Evolutionary conservation across 2,797 vertebrate genomes (phyloP).

Genomic region (Crocodylus rhombifer): DNA sequence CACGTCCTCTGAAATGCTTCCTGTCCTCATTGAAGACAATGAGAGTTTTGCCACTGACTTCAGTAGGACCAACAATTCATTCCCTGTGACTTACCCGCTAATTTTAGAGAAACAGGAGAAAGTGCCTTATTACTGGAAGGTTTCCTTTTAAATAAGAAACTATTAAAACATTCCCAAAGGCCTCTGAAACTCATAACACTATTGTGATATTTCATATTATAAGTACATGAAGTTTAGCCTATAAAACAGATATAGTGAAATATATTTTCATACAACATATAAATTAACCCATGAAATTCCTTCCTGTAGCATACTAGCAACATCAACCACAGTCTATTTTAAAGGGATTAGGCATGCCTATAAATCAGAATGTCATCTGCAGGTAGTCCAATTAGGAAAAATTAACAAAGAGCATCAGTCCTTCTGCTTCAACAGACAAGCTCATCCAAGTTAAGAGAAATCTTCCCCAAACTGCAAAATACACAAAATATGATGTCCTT

Average conservation of each 20-base stretch:
- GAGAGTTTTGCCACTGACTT: not conserved
- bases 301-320: not conserved
- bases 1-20: not conserved
- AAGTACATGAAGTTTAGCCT: not conserved
- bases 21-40: not conserved
- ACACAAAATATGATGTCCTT: slow-evolving; percentile 10
- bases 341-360: not conserved
- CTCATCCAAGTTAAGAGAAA: slow-evolving; percentile 11
- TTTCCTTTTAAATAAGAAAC: not conserved
- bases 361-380: not conserved
- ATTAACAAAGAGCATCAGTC: not conserved
- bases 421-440: not conserved
- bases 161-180: not conserved
- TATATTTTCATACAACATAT: not conserved
- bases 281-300: not conserved
- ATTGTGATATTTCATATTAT: not conserved
- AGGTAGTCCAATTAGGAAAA: not conserved
- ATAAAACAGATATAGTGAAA: not conserved
- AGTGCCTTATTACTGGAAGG: not conserved
- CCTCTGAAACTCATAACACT: not conserved
- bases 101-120: not conserved
- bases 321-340: not conserved
- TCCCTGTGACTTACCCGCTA: not conserved
- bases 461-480: slow-evolving; percentile 20
- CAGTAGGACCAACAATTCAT: accelerated